Evolutionary conservation across 2,797 vertebrate genomes (phyloP).

Genomic region (Myotis pilosus): DNA sequence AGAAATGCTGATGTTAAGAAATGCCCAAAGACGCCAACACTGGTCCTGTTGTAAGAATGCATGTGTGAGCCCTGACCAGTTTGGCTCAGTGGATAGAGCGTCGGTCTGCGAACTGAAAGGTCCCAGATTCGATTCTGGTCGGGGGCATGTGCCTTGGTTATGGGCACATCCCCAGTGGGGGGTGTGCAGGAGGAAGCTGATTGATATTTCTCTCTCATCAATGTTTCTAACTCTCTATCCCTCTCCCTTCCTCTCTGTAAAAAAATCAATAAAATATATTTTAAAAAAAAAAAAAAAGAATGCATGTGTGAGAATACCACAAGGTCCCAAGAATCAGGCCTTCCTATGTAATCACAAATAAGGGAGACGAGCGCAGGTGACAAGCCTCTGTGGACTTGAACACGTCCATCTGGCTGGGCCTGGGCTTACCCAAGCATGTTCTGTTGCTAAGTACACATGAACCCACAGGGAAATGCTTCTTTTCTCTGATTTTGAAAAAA

Average conservation of each 20-base stretch:
- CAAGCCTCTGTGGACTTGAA: not conserved
- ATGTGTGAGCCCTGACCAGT: not conserved
- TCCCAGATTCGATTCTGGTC: no score
- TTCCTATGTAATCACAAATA: not conserved
- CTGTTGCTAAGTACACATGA: not conserved
- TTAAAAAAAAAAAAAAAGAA: not conserved
- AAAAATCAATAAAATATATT: no score
- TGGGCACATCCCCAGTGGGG: no score
- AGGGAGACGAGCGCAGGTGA: not conserved
- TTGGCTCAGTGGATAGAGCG: no score
- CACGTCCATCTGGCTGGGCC: not conserved
- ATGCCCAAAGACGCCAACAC: not conserved
- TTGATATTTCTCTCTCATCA: no score
- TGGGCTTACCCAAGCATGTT: not conserved
- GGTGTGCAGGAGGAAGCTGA: no score
- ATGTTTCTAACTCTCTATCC: no score
- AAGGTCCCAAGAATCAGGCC: not conserved
- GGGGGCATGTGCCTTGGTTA: no score
- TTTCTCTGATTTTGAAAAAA: slow-evolving; percentile 31
- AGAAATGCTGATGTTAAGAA: slow-evolving; percentile 32
- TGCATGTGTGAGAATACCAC: not conserved
- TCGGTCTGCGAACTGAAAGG: no score
- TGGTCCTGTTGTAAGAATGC: not conserved
- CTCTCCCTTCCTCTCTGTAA: no score
- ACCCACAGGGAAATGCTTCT: not conserved